Base-by-base conservation (phyloP, 92 coral and sea anemone species). In the Epizoanthus scotinus region DNA sequence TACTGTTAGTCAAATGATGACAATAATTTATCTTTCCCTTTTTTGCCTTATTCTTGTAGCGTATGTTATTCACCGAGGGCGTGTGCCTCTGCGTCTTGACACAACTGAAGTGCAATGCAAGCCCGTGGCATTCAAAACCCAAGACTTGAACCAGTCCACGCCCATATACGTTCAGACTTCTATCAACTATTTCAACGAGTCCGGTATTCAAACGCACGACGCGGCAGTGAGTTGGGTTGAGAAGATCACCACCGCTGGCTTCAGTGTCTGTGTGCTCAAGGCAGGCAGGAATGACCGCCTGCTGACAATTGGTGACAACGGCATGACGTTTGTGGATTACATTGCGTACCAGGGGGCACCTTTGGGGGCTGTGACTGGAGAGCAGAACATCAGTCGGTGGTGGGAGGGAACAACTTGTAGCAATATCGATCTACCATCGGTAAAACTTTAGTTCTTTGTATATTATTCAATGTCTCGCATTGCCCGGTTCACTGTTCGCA, bases 371-470 rank as follows among this genome's bases (percentile, higher is more conserved):
- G 91, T 91, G n/a, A 86, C 94, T 12, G 94, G 94, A 4, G 91
- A 91, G 18, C 91, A 85, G 90, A 21, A 58, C 54, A 63, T 91
- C 15, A 58, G 78, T 18, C 85, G 77, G 29, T 91, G 94, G 94
- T 91, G 94, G 94, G 94, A 91, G 80, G 94, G 94, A 1, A 91
- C 94, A 24, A 85, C 86, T 14, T 91, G 94, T 72, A 88, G 80
- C 57, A 67, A 71, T 21, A 67, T 91, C 36, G 34, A 26, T 49
- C 55, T 91, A 2, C 94, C 94, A 8, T 36, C 79, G 90, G 94
- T 91, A n/a, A 56, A 2, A 63, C n/a, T 3, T 8, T 8, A 15
- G 0, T 13, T 31, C 36, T 31, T 31, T 31, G 6, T 34, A 34
- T 34, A 34, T 34, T 34, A 34, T 34, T 34, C 40, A 34, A 1